Percentiles rank a stretch among this genome's conserved stretches.
Conservation (phyloP, 2,797 vertebrate species). For the Taenioides sp. region DNA sequence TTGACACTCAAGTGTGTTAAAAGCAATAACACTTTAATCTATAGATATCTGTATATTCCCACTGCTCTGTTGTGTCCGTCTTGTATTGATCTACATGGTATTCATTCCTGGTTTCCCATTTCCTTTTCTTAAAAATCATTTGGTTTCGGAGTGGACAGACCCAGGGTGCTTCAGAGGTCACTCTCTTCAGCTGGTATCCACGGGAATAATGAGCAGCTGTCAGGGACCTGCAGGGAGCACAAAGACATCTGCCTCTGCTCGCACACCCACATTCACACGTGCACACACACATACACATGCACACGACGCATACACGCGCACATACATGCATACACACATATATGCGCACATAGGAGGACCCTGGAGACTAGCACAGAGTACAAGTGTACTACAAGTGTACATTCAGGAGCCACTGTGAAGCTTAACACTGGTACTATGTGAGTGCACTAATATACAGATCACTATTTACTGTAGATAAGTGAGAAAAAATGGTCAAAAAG, state of each 20-base stretch:
- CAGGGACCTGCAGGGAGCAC: slow-evolving; percentile 31
- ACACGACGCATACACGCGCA: too few species aligned
- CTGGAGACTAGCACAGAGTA: too few species aligned
- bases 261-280: background rate
- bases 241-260: slow-evolving; percentile 13
- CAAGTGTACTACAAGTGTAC: too few species aligned
- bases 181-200: slow-evolving; percentile 18
- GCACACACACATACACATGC: background rate
- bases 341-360: too few species aligned
- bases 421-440: too few species aligned
- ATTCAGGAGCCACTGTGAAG: too few species aligned
- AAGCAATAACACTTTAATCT: background rate
- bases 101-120: slow-evolving; percentile 14
- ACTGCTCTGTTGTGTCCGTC: background rate
- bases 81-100: slow-evolving; percentile 13
- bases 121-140: slow-evolving; percentile 24
- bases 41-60: slow-evolving; percentile 18
- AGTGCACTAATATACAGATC: too few species aligned
- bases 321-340: too few species aligned
- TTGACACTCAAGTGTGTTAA: too few species aligned
- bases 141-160: slow-evolving; percentile 40
- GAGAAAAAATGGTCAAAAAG: too few species aligned
- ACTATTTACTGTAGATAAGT: too few species aligned
- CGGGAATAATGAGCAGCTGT: slow-evolving; percentile 39
- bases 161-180: slow-evolving; percentile 34